Evolutionary conservation across 2,113 vertebrate species (phyloP).

Genomic region (Murina feae): DNA sequence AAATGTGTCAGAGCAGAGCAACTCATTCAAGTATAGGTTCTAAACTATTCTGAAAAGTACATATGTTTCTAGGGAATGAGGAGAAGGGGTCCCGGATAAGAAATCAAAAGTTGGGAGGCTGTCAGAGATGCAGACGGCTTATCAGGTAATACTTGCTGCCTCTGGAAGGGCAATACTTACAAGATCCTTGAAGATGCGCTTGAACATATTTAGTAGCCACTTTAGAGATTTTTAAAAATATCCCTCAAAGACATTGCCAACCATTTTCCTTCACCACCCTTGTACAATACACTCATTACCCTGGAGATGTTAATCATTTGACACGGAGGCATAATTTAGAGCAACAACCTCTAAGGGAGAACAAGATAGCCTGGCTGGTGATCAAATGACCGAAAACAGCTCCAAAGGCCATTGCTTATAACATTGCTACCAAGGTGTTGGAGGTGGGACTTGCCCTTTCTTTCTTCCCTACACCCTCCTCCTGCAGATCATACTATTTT

Average conservation of each 20-base stretch:
- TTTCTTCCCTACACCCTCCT: background rate
- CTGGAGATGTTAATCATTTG: background rate
- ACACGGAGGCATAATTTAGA: background rate
- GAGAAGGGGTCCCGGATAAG: background rate
- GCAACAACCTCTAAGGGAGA: background rate
- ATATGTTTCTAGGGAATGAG: background rate
- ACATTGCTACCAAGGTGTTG: too few relatives aligned
- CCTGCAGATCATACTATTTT: too few relatives aligned
- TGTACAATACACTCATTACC: background rate
- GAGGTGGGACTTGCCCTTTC: background rate
- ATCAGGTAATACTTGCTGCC: background rate
- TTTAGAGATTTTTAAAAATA: background rate
- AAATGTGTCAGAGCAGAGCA: background rate
- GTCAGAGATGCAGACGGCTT: background rate
- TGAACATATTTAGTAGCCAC: background rate
- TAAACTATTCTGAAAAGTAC: background rate
- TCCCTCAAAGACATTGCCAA: background rate
- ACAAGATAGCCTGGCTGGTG: background rate
- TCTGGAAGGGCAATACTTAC: background rate
- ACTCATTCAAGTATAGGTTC: background rate
- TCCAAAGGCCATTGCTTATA: background rate
- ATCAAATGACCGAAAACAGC: background rate
- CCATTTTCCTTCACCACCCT: background rate
- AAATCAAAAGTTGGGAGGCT: background rate
- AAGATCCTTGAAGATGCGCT: background rate